Conservation (phyloP, 1,140 invertebrate genomes). For the Hyles euphorbiae region DNA sequence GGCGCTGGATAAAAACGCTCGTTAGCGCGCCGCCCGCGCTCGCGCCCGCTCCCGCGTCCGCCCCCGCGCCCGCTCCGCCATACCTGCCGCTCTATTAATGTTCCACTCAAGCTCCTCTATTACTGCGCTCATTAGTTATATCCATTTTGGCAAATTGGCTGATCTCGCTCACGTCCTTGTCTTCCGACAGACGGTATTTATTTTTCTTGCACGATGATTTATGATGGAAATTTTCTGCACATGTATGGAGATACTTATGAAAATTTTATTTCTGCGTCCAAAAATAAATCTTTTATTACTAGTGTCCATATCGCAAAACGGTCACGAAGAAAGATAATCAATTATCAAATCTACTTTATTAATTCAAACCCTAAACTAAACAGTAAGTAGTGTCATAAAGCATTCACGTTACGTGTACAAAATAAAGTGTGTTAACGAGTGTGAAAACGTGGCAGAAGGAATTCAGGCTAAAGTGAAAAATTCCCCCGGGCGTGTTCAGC, state of each 20-base stretch:
- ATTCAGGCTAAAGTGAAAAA: conserved; percentile 51
- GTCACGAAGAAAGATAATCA: neutral
- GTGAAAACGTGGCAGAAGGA: conserved; percentile 30
- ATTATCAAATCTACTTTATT: neutral
- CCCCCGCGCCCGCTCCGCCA: conserved; percentile 29
- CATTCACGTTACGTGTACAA: neutral
- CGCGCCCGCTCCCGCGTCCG: conserved; percentile 28
- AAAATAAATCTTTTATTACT: too few relatives aligned
- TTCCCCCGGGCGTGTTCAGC: conserved; percentile 48
- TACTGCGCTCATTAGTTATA: conserved; percentile 72
- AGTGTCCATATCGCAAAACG: too few relatives aligned
- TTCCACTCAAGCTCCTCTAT: conserved; percentile 69
- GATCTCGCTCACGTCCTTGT: conserved; percentile 37
- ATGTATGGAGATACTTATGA: too few relatives aligned
- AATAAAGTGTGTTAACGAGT: conserved; percentile 17
- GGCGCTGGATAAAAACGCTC: conserved; percentile 71
- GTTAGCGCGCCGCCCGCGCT: conserved; percentile 46
- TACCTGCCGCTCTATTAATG: conserved; percentile 71
- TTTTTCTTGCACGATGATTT: too few relatives aligned
- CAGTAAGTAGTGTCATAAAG: conserved; percentile 11
- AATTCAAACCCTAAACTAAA: neutral
- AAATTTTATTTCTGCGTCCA: too few relatives aligned
- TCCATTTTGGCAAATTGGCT: conserved; percentile 69
- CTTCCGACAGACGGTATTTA: neutral
- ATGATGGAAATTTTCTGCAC: too few relatives aligned